phyloP scores from a whole-genome alignment of 1,140 invertebrate genomes.

The Whitmania pigra region DNA sequence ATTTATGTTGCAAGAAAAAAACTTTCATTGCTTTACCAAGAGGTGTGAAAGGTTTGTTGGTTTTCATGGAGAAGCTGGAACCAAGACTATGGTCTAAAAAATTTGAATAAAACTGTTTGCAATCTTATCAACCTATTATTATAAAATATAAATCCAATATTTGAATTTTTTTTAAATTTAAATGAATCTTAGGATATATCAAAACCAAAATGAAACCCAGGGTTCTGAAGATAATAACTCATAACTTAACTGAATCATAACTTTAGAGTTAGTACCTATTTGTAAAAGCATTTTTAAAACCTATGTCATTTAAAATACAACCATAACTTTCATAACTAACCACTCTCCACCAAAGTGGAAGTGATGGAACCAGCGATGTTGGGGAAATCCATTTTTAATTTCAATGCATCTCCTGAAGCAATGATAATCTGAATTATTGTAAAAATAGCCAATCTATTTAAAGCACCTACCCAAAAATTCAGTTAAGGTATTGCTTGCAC shows the following conservation, averaged over 20 bases:
- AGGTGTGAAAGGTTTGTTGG: constrained; percentile 38
- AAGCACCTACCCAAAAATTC: constrained; percentile 23
- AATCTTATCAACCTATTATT: no score
- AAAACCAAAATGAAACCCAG: no score
- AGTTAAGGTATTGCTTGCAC: constrained; percentile 24
- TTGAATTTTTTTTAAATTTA: not conserved
- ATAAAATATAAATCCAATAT: not conserved
- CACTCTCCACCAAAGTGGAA: constrained; percentile 10
- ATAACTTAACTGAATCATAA: no score
- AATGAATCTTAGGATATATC: not conserved
- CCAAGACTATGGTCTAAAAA: not conserved
- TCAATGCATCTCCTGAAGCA: not conserved
- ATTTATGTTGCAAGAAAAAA: not conserved
- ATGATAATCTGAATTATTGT: not conserved
- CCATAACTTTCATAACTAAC: not conserved
- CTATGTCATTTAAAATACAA: not conserved
- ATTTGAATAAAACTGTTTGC: not conserved
- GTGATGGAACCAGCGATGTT: constrained; percentile 12
- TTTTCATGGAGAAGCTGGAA: constrained; percentile 12
- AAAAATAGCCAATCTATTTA: not conserved
- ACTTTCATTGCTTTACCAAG: constrained; percentile 28
- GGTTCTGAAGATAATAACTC: no score
- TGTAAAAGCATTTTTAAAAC: no score
- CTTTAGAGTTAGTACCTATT: no score
- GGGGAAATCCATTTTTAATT: constrained; percentile 14